Evolutionary conservation across 2,797 vertebrate genomes (phyloP).

Genomic region (Anabas testudineus): DNA sequence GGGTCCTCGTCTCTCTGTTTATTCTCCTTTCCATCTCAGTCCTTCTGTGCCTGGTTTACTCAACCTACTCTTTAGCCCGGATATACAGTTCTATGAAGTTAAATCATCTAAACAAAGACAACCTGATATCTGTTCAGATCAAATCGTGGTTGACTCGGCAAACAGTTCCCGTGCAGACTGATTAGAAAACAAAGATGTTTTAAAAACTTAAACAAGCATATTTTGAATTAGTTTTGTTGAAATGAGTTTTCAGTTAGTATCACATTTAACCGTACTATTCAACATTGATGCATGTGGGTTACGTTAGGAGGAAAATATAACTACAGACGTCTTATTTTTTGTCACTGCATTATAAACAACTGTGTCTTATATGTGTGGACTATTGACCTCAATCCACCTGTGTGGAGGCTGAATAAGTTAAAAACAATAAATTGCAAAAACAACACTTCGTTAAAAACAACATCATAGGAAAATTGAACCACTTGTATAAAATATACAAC

Average conservation of each 20-base stretch:
- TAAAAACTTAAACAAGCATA: too few relatives aligned
- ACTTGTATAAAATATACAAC: too few relatives aligned
- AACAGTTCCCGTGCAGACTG: slow-evolving; percentile 13
- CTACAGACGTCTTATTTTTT: not conserved
- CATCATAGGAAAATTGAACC: too few relatives aligned
- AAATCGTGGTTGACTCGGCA: slow-evolving; percentile 21
- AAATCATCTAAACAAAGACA: slow-evolving; percentile 43
- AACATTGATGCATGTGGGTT: too few relatives aligned
- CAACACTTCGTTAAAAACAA: too few relatives aligned
- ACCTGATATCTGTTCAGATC: slow-evolving; percentile 33
- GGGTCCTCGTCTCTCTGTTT: slow-evolving; percentile 70
- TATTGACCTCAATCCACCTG: too few relatives aligned
- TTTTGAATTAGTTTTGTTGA: not conserved
- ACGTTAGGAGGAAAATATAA: too few relatives aligned
- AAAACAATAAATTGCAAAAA: too few relatives aligned
- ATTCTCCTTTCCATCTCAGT: slow-evolving; percentile 70
- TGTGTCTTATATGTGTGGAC: too few relatives aligned
- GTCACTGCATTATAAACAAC: not conserved
- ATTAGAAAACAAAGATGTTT: too few relatives aligned
- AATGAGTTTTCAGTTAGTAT: not conserved
- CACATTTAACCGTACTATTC: too few relatives aligned
- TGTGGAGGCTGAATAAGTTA: too few relatives aligned
- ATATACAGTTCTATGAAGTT: slow-evolving; percentile 54
- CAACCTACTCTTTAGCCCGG: slow-evolving; percentile 11
- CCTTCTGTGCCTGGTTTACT: slow-evolving; percentile 38